These are phyloP conservation scores for Galaxea fascicularis DNA, from an alignment of 92 coral and sea anemone species.

Conservation along the genomic window DNA sequence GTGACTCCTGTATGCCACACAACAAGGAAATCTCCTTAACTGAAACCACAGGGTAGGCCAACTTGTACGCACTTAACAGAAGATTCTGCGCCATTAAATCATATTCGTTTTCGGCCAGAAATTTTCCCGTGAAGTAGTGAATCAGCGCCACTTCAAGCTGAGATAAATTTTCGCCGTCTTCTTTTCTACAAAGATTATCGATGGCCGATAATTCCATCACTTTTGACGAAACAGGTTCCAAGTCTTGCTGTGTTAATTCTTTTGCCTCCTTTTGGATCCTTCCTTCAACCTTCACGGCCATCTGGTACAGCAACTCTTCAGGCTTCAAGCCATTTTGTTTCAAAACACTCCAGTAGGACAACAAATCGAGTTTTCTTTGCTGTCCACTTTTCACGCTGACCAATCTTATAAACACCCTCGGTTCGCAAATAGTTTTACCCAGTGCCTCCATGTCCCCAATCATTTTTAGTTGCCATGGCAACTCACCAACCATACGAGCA, in stretches of 20 bases:
- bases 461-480: constrained; percentile 95
- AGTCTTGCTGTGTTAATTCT: not conserved
- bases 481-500: constrained; percentile 82
- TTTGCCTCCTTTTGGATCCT: constrained; percentile 41
- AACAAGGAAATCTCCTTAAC: constrained; percentile 85
- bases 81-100: constrained; percentile 73
- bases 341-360: constrained; percentile 81
- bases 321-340: constrained; percentile 57
- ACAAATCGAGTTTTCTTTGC: constrained; percentile 66
- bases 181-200: constrained; percentile 62
- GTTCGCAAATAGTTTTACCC: constrained; percentile 65
- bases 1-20: constrained; percentile 75
- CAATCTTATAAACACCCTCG: constrained; percentile 73
- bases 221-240: constrained; percentile 54
- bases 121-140: constrained; percentile 71
- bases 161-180: constrained; percentile 50
- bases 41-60: constrained; percentile 87
- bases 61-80: constrained; percentile 81
- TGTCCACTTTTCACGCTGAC: constrained; percentile 53
- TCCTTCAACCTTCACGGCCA: constrained; percentile 62
- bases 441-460: constrained; percentile 77
- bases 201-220: constrained; percentile 54
- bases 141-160: constrained; percentile 77
- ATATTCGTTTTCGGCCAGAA: constrained; percentile 70
- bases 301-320: constrained; percentile 67